Conservation (phyloP, 1,140 invertebrate genomes). For the Papilio machaon region DNA sequence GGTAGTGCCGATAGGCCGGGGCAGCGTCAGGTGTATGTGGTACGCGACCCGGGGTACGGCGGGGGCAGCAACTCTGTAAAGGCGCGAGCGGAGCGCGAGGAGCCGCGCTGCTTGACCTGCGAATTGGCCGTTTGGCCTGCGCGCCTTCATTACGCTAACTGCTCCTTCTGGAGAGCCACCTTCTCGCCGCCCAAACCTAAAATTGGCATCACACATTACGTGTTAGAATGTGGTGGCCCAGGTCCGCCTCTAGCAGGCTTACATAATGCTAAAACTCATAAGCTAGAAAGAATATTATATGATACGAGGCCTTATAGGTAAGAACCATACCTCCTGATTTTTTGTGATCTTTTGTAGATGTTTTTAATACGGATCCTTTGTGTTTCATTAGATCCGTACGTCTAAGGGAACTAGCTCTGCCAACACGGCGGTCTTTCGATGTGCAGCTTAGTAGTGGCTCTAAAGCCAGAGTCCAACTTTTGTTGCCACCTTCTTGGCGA, state of each 20-base stretch:
- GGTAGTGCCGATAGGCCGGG: conserved; percentile 90
- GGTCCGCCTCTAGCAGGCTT: conserved; percentile 90
- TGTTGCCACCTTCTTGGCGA: conserved; percentile 92
- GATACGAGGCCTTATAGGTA: conserved; percentile 86
- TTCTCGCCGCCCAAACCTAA: conserved; percentile 83
- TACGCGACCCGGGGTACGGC: conserved; percentile 83
- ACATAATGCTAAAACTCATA: conserved; percentile 87
- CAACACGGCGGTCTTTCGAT: conserved; percentile 88
- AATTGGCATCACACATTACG: conserved; percentile 86
- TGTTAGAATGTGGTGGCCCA: conserved; percentile 90
- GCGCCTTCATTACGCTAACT: conserved; percentile 89
- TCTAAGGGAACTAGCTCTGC: conserved; percentile 87
- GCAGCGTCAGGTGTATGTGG: conserved; percentile 92
- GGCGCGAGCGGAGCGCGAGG: conserved; percentile 86
- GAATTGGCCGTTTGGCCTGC: conserved; percentile 89
- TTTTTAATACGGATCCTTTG: not conserved
- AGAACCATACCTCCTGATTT: conserved; percentile 21
- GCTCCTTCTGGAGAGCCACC: conserved; percentile 89
- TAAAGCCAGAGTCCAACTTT: conserved; percentile 89
- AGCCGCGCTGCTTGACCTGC: conserved; percentile 92
- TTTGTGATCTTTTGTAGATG: not conserved
- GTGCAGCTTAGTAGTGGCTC: conserved; percentile 90
- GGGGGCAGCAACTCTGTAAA: conserved; percentile 81
- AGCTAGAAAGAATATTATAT: conserved; percentile 88
- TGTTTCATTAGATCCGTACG: conserved; percentile 78